Base-by-base conservation (phyloP, 1,140 invertebrate species). In the Brachionus rubens region DNA sequence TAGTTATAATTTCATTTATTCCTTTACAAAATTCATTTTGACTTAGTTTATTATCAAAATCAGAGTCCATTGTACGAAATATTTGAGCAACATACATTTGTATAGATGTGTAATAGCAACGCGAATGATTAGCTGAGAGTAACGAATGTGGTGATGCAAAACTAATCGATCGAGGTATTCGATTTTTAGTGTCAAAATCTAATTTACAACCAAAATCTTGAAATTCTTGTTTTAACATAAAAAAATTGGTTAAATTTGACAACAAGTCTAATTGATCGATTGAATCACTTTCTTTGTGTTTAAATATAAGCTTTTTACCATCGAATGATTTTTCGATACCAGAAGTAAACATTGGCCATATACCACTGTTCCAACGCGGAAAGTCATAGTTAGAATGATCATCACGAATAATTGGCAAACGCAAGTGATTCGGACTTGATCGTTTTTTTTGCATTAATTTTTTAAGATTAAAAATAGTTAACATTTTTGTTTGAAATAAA, bases 211-310 rank as follows among this genome's bases (percentile, higher is more conserved):
- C 54, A 59, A 59, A 59, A 59, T 59, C 54, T 36, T 36, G 54
- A 36, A 59, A 59, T 59, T 59, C 54, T 59, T 59, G 33, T 59
- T 59, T 59, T 16, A 59, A n/a, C 54, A 59, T 16, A 9, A 59
- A 59, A 59, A 59, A 59, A 59, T 59, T 59, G 0, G 26, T 59
- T 7, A 59, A 33, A 36, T 59, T 59, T 14, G 33, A 33, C 54
- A 59, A 59, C 28, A 59, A 16, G 16, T 59, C 54, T 10, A 33
- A 33, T 33, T 59, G 54, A 36, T 59, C 54, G 10, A 59, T 59
- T 2, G 28, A 59, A 19, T 59, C 54, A 21, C 28, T 36, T 16
- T 59, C 36, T 59, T 59, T 59, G 19, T 33, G 33, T 33, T 59
- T 59, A 40, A 59, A 59, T 30, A 59, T 33, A 33, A 30, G 16